Base-by-base conservation (phyloP, 2,888 invertebrate species). In the Polia nebulosa region DNA sequence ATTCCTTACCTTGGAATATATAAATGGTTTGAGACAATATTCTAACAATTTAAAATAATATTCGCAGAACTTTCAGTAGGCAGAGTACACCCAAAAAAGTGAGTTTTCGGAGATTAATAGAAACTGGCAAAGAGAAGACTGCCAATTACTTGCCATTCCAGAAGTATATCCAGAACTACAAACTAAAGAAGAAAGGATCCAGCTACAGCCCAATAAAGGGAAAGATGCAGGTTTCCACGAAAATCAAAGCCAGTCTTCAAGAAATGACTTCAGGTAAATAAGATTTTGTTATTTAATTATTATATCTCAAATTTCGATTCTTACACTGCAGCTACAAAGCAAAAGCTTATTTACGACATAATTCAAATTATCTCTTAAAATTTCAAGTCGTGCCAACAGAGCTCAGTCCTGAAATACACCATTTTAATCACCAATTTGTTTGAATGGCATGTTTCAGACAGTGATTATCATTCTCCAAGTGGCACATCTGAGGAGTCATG, bases 91-190 rank as follows among this genome's bases (percentile, higher is more conserved):
- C 95, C 9, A 95, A 95, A 74, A 94, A 92, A 80, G 95, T 95
- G 6, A 95, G 94, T 82, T 95, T 95, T 72, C 90, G 93, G 5
- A 94, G 93, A 80, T 89, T 95, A 61, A 92, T 95, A 76, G 95
- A 96, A 81, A 96, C 94, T 80, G 92, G 92, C 32, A 92, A 92
- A 73, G 92, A 92, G 15, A 93, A 95, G 85, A 95, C 94, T 17
- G 94, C 96, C 13, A 96, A 96, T 70, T 97, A 97, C 84, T 96
- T 97, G 96, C 97, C 97, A 15, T 97, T 97, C 85, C 96, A 91
- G 71, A 95, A 94, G 72, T 93, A 93, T 70, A 92, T 94, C 55
- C 92, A 95, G 73, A 95, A 90, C 70, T 95, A 94, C 74, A 94
- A 91, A 80, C 87, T 90, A 15, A 95, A 95, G 83, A 95, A 94